Percentiles rank a stretch among this genome's conserved stretches.
Evolutionary conservation across 2,888 invertebrate genomes (phyloP).

Genomic region (Amblyteles armatorius): DNA sequence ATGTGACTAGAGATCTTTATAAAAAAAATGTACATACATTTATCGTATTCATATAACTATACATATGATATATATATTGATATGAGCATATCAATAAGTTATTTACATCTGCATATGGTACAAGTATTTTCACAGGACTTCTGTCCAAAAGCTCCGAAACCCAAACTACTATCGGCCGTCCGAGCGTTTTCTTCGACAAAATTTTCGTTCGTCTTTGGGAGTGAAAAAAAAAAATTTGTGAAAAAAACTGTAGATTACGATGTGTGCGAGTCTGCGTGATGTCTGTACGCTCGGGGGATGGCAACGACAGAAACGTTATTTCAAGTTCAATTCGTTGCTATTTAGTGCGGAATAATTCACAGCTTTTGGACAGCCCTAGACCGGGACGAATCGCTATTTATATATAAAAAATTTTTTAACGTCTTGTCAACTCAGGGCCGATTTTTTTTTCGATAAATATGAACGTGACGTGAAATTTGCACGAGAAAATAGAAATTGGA

Average conservation of each 20-base stretch:
- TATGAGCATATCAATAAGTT: no score
- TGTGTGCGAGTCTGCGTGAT: no score
- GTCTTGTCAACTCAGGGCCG: neutral
- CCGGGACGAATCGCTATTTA: neutral
- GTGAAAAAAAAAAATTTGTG: neutral
- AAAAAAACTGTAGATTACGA: neutral
- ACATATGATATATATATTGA: no score
- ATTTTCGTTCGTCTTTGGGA: neutral
- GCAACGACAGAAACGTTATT: neutral
- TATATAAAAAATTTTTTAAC: neutral
- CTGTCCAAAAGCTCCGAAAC: no score
- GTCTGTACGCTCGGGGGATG: no score
- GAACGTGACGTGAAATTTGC: conserved; percentile 40
- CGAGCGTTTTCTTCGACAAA: neutral
- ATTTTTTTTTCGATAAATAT: neutral
- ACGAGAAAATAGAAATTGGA: conserved; percentile 74
- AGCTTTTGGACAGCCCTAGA: neutral
- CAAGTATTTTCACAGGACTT: no score
- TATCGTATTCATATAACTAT: no score
- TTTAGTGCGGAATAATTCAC: neutral
- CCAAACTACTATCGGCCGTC: no score
- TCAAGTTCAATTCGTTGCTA: neutral
- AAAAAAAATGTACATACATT: no score
- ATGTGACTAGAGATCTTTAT: no score
- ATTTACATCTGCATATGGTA: no score